phyloP scores from a whole-genome alignment of 2,113 vertebrate genomes.

The Elachura formosa region DNA sequence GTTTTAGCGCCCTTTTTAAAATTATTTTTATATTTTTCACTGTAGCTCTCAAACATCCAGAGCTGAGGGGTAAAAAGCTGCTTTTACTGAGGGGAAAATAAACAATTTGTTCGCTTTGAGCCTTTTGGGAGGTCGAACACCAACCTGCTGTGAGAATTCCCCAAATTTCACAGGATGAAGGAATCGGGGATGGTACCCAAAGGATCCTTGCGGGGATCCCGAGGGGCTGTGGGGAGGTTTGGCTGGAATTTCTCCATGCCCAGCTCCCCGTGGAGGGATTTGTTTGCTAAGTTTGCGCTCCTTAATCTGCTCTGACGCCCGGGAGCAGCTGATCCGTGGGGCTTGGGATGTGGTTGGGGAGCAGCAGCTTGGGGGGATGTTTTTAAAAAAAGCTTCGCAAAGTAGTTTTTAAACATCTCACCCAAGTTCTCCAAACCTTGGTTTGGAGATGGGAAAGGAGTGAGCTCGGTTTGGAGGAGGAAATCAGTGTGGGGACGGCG shows the following conservation, averaged over 20 bases:
- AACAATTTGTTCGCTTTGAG: not conserved
- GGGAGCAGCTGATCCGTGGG: not conserved
- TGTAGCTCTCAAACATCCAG: not conserved
- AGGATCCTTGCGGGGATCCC: not conserved
- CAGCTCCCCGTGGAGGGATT: not conserved
- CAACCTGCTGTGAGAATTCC: not conserved
- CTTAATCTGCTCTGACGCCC: not conserved
- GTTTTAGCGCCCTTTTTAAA: not conserved
- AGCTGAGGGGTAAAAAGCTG: not conserved
- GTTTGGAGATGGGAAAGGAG: not conserved
- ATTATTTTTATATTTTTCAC: not conserved
- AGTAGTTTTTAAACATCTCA: too few species aligned
- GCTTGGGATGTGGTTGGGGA: too few species aligned
- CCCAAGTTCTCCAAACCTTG: rapidly evolving
- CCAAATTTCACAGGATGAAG: not conserved
- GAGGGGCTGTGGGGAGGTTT: not conserved
- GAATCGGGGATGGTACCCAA: too few species aligned
- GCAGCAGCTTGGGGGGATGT: too few species aligned
- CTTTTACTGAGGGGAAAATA: not conserved
- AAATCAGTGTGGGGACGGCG: not conserved
- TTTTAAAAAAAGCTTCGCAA: too few species aligned
- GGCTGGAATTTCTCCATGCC: not conserved
- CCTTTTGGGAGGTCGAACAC: not conserved
- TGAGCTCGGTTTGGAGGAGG: not conserved
- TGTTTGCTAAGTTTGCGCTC: not conserved